phyloP scores from a whole-genome alignment of 92 coral and sea anemone species.

The Plumapathes pennacea region DNA sequence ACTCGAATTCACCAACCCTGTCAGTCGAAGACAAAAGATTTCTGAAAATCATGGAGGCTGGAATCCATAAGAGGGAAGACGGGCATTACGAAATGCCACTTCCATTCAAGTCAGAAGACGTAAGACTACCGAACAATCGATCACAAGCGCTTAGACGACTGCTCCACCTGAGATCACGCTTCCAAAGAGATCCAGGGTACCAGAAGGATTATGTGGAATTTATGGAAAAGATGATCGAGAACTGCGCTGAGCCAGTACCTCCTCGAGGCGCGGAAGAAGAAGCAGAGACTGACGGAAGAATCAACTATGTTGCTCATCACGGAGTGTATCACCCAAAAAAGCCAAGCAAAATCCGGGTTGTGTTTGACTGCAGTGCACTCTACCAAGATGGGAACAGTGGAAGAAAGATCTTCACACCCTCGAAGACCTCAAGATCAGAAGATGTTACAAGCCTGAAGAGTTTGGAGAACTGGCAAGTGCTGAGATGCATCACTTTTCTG shows the following conservation, averaged over 20 bases:
- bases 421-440: conserved; percentile 12
- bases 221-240: conserved; percentile 40
- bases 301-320: conserved; percentile 34
- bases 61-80: conserved; percentile 33
- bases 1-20: conserved; percentile 1
- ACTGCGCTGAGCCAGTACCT: conserved; percentile 42
- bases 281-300: conserved; percentile 12
- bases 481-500: conserved; percentile 25
- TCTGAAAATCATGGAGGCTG: conserved; percentile 23
- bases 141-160: conserved; percentile 25
- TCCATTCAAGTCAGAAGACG: conserved; percentile 8
- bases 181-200: conserved; percentile 34
- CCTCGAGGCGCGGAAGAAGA: conserved; percentile 1
- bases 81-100: conserved; percentile 63
- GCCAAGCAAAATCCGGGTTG: conserved; percentile 34
- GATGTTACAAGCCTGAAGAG: conserved; percentile 30
- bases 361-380: conserved; percentile 38
- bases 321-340: conserved; percentile 40
- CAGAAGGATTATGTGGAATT: conserved; percentile 38
- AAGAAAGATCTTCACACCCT: conserved; percentile 18
- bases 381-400: conserved; percentile 36
- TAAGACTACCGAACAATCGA: conserved; percentile 25
- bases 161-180: conserved; percentile 18
- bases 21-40: conserved; percentile 39
- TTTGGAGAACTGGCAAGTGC: conserved; percentile 15